phyloP scores from a whole-genome alignment of 2,797 vertebrate species.

The Percopsis omiscomaycus region DNA sequence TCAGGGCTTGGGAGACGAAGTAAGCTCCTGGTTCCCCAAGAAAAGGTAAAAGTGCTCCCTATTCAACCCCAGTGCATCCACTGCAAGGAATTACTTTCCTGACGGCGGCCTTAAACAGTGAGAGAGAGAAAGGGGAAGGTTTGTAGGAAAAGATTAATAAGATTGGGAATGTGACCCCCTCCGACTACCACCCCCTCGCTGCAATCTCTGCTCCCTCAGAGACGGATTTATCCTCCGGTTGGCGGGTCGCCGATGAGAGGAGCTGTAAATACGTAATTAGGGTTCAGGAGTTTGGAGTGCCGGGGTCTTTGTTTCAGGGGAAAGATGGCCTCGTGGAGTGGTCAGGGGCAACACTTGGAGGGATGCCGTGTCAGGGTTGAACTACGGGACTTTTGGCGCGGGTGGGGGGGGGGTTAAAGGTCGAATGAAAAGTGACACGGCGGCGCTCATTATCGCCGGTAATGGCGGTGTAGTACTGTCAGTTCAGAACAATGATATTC shows the following conservation, averaged over 20 bases:
- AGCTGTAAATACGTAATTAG: constrained; percentile 71
- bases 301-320: constrained; percentile 49
- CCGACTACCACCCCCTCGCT: constrained; percentile 43
- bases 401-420: constrained; percentile 54
- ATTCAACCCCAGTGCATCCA: constrained; percentile 48
- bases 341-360: constrained; percentile 46
- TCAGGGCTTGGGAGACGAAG: constrained; percentile 66
- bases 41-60: constrained; percentile 60
- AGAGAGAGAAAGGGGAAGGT: constrained; percentile 53
- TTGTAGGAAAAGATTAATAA: constrained; percentile 63
- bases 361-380: constrained; percentile 58
- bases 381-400: constrained; percentile 56
- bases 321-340: constrained; percentile 39
- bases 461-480: constrained; percentile 58
- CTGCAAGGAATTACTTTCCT: constrained; percentile 58
- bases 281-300: constrained; percentile 56
- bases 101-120: constrained; percentile 44
- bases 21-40: constrained; percentile 56
- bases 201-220: constrained; percentile 20
- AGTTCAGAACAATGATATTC: constrained; percentile 63
- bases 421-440: constrained; percentile 63
- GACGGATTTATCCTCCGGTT: constrained; percentile 19
- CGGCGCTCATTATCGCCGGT: constrained; percentile 72
- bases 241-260: constrained; percentile 40
- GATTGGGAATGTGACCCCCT: constrained; percentile 62